Evolutionary conservation across 2,888 invertebrate species (phyloP), one percentile per base, ranked within the genome.

Genomic region (Hipparchia semele): DNA sequence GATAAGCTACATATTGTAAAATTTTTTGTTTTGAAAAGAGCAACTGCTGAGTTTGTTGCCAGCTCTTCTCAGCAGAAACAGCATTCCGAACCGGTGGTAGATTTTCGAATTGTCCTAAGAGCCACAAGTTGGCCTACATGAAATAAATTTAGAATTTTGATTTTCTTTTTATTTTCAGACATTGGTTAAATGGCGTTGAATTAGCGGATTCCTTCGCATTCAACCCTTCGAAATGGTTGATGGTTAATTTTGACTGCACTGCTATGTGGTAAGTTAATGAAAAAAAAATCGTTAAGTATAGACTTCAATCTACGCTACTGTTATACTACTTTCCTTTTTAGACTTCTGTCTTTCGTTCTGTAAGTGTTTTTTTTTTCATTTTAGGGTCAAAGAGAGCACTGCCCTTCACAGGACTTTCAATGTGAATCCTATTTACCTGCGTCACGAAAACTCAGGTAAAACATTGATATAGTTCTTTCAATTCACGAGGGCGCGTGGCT

Each of bases 221-320:
- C 89, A 99, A 99, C 90, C 99, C 99, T 0, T 99, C 99, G 73
- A 99, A 99, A 89, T 99, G 99, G 98, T 92, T 99, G 87, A 98
- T 99, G 98, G 98, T 99, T 8, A 99, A 99, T 90, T 99, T 99
- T 80, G 99, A 99, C 89, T 99, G 99, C 86, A 99, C 99, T 0
- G 99, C 99, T 1, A 97, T 99, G 98, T 99, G 99, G 99, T 99
- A 93, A 94, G 94, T 82, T 33, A 51, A 9, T 6, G 13, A 56
- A 23, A n/a, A 58, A 54, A 33, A 13, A 33, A 56, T 54, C 45
- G 13, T 23, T 23, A 23, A 23, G 23, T 23, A 23, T 23, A 23
- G 23, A 23, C 23, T 23, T 23, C 23, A 23, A 23, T 23, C 23
- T 23, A 23, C 23, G 23, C 23, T 23, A 23, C 23, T 23, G 23